A percentile compares a stretch with the other conserved stretches of the same genome.
Conservation (phyloP, 2,888 invertebrate species). For the Megaustenia siamemsis region DNA sequence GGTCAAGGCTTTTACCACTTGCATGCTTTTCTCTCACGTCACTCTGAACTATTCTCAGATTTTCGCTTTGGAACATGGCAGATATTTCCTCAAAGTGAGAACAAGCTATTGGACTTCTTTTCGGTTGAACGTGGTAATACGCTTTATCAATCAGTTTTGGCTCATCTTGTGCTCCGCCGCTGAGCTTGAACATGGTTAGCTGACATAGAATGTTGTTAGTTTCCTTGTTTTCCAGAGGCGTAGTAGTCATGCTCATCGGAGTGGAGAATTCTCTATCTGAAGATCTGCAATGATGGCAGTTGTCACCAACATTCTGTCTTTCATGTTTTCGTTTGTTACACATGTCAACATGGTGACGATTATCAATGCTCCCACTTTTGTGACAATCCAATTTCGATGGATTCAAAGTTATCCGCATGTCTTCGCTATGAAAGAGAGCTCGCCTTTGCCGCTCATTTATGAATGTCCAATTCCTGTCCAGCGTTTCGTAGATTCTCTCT, state of each 20-base stretch:
- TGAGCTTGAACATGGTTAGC: constrained; percentile 14
- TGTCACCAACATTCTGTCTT: not conserved
- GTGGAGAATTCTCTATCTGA: no score
- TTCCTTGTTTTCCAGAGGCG: not conserved
- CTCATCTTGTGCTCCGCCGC: not conserved
- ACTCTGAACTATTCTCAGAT: not conserved
- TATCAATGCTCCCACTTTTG: not conserved
- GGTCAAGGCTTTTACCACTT: not conserved
- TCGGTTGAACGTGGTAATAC: constrained; percentile 11
- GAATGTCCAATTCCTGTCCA: constrained; percentile 28
- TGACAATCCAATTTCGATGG: not conserved
- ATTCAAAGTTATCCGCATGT: not conserved
- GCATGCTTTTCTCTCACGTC: not conserved
- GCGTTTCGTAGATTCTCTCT: constrained; percentile 36
- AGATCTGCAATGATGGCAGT: not conserved
- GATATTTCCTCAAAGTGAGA: not conserved
- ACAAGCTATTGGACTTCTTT: not conserved
- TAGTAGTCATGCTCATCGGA: no score
- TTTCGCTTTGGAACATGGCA: not conserved
- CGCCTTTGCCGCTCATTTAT: not conserved
- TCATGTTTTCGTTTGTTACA: not conserved
- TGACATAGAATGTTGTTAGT: constrained; percentile 17
- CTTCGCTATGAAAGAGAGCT: not conserved
- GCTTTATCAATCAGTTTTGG: not conserved
- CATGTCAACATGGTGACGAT: not conserved